Conservation (phyloP, 2,113 vertebrate genomes). For the Neotoma lepida region DNA sequence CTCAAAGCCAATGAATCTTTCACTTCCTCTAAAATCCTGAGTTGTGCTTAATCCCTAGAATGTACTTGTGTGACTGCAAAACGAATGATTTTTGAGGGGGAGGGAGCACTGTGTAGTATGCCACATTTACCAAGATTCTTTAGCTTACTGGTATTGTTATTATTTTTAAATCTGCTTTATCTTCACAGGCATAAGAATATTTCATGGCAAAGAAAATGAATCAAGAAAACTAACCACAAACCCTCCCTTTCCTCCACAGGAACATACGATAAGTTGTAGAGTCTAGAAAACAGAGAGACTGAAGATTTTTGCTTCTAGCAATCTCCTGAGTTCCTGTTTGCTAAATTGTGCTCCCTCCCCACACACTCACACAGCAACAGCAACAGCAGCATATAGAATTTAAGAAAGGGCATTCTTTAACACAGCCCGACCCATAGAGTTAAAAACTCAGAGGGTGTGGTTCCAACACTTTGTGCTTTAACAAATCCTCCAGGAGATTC, state of each 20-base stretch:
- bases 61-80: background rate
- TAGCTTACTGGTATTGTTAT: background rate
- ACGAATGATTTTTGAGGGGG: background rate
- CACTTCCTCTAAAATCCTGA: background rate
- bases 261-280: background rate
- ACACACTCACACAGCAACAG: background rate
- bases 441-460: background rate
- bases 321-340: background rate
- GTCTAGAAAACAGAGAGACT: background rate
- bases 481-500: background rate
- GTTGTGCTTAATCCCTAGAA: background rate
- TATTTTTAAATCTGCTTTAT: background rate
- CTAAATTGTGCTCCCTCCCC: background rate
- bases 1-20: background rate
- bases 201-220: background rate
- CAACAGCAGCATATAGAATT: background rate
- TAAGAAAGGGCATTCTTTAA: background rate
- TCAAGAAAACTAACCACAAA: background rate
- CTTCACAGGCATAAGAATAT: too few relatives aligned
- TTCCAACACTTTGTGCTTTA: background rate
- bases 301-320: background rate
- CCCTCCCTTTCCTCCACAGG: background rate
- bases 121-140: background rate
- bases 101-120: background rate
- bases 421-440: background rate